Evolutionary conservation across 2,797 vertebrate species (phyloP), one percentile per base, ranked within the genome.

Genomic region (Silurus lanzhouensis): DNA sequence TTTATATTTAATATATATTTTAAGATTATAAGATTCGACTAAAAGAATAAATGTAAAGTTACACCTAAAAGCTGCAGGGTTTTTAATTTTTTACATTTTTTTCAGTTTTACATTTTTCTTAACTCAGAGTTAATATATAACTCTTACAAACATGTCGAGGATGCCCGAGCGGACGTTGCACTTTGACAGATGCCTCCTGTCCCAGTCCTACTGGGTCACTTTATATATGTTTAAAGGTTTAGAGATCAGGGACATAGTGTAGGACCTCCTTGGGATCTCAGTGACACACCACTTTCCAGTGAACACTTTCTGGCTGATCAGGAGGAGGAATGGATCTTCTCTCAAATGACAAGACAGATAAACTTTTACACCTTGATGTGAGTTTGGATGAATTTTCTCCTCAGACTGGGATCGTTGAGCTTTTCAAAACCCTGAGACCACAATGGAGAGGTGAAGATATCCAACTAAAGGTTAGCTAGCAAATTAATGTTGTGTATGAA

Each of bases 81-180:
- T 38, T 38, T 38, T 38, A 4, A 38, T 38, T 38, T 38, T 4
- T 5, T 38, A 27, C 27, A 19, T 63, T 79, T n/a, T 74, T 83
- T 31, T 0, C 10, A 15, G 6, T 20, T 82, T 70, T 58, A 25
- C 61, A 19, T 63, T 79, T n/a, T 74, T 83, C 78, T 74, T 7
- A 81, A 71, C 67, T 27, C 5, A 66, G 31, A 74, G 94, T 95
- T 95, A 95, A 95, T 95, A 15, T 91, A 88, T 95, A 95, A 95
- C 52, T 83, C 31, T 52, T 63, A 13, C 44, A 55, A 38, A 66
- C 46, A 88, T 66, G 67, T 72, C 44, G 78, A 87, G 90, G 90
- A 92, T 91, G 90, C 81, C 91, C 92, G 90, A 1, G 88, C 87
- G 92, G 92, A 91, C 93, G 85, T 93, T 94, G 94, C 87, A 91